Conservation (phyloP, 2,888 invertebrate species). For the Chrysopilus asiliformis region DNA sequence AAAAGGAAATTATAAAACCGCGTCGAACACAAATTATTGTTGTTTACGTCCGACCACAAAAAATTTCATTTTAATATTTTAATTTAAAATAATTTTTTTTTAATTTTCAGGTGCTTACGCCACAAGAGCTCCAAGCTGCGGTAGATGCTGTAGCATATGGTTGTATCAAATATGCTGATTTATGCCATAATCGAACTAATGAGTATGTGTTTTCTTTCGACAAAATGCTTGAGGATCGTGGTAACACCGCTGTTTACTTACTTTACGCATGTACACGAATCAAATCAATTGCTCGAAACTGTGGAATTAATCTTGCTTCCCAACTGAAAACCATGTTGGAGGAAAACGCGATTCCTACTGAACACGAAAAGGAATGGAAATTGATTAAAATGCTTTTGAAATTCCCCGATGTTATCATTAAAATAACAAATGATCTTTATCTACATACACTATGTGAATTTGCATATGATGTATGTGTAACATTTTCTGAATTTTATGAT, state of each 20-base stretch:
- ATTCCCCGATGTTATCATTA: conserved; percentile 76
- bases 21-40: too few relatives aligned
- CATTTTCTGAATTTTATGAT: conserved; percentile 95
- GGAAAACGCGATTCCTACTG: conserved; percentile 49
- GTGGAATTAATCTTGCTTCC: conserved; percentile 42
- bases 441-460: conserved; percentile 88
- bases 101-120: conserved; percentile 49
- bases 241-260: conserved; percentile 96
- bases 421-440: conserved; percentile 67
- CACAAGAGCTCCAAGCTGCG: conserved; percentile 67
- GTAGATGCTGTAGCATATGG: conserved; percentile 92
- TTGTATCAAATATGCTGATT: conserved; percentile 96
- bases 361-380: conserved; percentile 90
- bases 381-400: conserved; percentile 74
- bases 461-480: conserved; percentile 83
- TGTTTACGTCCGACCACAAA: too few relatives aligned
- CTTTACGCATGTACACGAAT: conserved; percentile 92
- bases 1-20: not conserved
- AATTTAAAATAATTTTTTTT: too few relatives aligned
- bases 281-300: conserved; percentile 69
- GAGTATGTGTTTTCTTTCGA: conserved; percentile 98
- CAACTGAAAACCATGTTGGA: conserved; percentile 47
- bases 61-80: too few relatives aligned
- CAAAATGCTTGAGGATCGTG: conserved; percentile 97
- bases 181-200: conserved; percentile 81